Base-by-base conservation (phyloP, 1,140 invertebrate genomes). In the Batillaria attramentaria region DNA sequence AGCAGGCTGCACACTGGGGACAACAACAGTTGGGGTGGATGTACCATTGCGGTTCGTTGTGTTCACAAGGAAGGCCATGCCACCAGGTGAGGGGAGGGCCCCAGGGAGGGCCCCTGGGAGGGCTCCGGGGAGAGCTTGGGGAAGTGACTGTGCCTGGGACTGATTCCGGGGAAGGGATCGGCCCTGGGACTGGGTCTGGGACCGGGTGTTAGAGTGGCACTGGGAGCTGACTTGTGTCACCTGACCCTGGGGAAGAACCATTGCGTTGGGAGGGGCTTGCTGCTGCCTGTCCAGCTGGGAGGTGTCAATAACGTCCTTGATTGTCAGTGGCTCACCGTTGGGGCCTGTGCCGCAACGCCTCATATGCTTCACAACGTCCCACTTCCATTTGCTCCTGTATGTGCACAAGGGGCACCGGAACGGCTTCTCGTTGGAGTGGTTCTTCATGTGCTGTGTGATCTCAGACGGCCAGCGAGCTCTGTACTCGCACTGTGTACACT, bases 281-380 rank as follows among this genome's bases (percentile, higher is more conserved):
- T 65, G 42, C 62, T 35, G 5, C 54, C 79, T 77, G 68, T 80
- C 84, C 13, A 74, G 62, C 62, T 88, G 87, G 13, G 86, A 86
- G 18, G 84, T 90, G 70, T 90, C 89, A 65, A 90, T 90, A 70
- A 90, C 89, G 82, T 90, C 89, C 75, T 89, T 87, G 31, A 90
- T 88, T n/a, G 87, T 90, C n/a, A n/a, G n/a, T n/a, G n/a, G n/a
- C n/a, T n/a, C n/a, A n/a, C n/a, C n/a, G n/a, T n/a, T n/a, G 10
- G 87, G 87, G 10, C 89, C 89, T 18, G 87, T 86, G n/a, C 89
- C 89, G 82, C 90, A 91, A 1, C 89, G 84, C 72, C 89, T 88
- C 41, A 91, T n/a, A 80, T 91, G 90, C 80, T 91, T 91, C 4
- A 90, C 89, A 16, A 91, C 90, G 84, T 91, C 91, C 91, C 91